Evolutionary conservation across 2,797 vertebrate genomes (phyloP).

Genomic region (Miichthys miiuy): DNA sequence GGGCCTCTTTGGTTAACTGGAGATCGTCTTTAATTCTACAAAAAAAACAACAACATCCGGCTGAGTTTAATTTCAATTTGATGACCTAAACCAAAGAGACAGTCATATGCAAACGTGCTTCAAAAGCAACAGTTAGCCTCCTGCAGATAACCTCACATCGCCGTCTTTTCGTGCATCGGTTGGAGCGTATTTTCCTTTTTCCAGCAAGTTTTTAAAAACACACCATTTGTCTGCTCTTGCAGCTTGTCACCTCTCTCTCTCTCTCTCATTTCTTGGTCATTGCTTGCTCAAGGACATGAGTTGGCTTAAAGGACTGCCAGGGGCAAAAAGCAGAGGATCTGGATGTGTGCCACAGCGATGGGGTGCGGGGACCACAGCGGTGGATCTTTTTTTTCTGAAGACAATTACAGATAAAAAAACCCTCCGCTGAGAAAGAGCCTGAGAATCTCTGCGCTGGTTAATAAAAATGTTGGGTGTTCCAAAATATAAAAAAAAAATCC

Average conservation of each 20-base stretch:
- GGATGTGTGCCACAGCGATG: slow-evolving; percentile 51
- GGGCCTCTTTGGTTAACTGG: background rate
- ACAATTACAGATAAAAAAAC: slow-evolving; percentile 59
- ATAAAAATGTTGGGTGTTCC: slow-evolving; percentile 36
- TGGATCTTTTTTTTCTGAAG: slow-evolving; percentile 43
- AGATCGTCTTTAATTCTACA: slow-evolving; percentile 9
- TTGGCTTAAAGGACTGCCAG: slow-evolving; percentile 58
- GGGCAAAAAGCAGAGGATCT: slow-evolving; percentile 46
- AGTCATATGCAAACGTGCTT: background rate
- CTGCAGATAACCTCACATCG: background rate
- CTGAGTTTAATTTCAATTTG: slow-evolving; percentile 6
- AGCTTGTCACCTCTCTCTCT: slow-evolving; percentile 24
- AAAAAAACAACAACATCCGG: background rate
- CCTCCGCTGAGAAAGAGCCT: slow-evolving; percentile 26
- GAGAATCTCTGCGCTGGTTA: slow-evolving; percentile 31
- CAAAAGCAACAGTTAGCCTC: background rate
- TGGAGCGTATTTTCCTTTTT: slow-evolving; percentile 1
- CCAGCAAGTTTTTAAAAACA: background rate
- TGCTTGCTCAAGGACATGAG: slow-evolving; percentile 57
- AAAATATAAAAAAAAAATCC: slow-evolving; percentile 28
- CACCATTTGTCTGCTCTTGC: slow-evolving; percentile 9
- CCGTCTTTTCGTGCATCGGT: background rate
- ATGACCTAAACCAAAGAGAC: background rate
- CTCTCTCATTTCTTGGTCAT: slow-evolving; percentile 27
- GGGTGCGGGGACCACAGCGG: slow-evolving; percentile 47